Percentiles rank a stretch among this genome's conserved stretches.
Conservation (phyloP, 2,113 vertebrate genomes). For the Hipposideros armiger region DNA sequence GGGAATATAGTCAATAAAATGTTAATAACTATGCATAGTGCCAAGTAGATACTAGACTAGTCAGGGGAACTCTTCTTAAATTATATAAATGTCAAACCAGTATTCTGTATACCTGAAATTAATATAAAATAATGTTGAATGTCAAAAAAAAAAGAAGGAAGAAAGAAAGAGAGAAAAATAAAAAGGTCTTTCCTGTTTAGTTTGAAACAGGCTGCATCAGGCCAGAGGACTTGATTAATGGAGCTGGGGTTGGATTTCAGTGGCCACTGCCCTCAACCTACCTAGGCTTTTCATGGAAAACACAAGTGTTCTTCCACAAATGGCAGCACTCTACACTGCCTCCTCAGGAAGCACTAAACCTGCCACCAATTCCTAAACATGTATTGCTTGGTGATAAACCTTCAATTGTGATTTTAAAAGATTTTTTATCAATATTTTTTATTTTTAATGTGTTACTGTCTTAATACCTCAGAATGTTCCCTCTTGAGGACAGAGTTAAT, state of each 20-base stretch:
- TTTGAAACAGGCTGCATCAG: neutral
- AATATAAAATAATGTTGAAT: too few relatives aligned
- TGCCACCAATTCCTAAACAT: neutral
- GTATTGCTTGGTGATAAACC: neutral
- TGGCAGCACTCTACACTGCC: accelerated
- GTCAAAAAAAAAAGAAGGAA: too few relatives aligned
- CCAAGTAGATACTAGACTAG: too few relatives aligned
- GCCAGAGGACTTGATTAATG: neutral
- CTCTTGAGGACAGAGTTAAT: neutral
- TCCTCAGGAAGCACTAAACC: neutral
- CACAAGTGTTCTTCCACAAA: neutral
- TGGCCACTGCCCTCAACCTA: accelerated
- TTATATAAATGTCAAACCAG: too few relatives aligned
- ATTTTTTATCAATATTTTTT: constrained; percentile 23
- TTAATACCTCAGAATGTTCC: neutral
- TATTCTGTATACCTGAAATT: too few relatives aligned
- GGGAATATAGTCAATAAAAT: too few relatives aligned
- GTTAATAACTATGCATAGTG: too few relatives aligned
- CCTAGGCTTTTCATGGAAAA: neutral
- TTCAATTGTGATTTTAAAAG: neutral
- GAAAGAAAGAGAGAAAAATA: too few relatives aligned
- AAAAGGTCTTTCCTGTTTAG: too few relatives aligned
- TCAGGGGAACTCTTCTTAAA: too few relatives aligned
- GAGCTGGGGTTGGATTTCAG: neutral
- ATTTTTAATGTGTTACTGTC: neutral